Conservation (phyloP, 2,797 vertebrate species). For the Lacerta bilineata region DNA sequence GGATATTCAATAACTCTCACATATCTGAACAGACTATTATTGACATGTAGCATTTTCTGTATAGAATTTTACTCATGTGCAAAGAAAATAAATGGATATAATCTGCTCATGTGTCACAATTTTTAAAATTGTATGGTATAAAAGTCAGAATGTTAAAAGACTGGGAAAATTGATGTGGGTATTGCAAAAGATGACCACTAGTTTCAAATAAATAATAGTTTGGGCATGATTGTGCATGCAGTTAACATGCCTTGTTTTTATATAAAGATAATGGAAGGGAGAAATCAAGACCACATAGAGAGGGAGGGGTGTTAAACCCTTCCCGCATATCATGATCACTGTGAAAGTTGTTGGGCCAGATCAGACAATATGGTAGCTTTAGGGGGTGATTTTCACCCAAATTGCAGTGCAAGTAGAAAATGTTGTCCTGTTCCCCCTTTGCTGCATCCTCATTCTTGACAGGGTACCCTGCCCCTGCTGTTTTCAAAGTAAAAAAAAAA, state of each 20-base stretch:
- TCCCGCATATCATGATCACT: not conserved
- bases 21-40: constrained; percentile 14
- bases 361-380: not conserved
- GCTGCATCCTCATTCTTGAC: no score
- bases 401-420: not conserved
- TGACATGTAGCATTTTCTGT: constrained; percentile 35
- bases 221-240: not conserved
- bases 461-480: no score
- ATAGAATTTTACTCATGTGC: constrained; percentile 25
- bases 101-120: constrained; percentile 25
- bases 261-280: not conserved
- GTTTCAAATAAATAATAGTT: not conserved
- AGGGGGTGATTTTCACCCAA: not conserved
- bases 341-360: not conserved
- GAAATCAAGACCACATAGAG: not conserved
- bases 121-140: constrained; percentile 18
- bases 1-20: constrained; percentile 27
- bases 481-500: not conserved
- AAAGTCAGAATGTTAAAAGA: not conserved
- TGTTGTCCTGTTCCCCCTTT: not conserved
- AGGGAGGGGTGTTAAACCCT: not conserved
- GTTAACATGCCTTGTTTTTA: not conserved
- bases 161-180: not conserved
- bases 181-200: not conserved
- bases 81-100: constrained; percentile 18